phyloP scores from a whole-genome alignment of 1,140 invertebrate genomes.

The Hylaeus volcanicus region DNA sequence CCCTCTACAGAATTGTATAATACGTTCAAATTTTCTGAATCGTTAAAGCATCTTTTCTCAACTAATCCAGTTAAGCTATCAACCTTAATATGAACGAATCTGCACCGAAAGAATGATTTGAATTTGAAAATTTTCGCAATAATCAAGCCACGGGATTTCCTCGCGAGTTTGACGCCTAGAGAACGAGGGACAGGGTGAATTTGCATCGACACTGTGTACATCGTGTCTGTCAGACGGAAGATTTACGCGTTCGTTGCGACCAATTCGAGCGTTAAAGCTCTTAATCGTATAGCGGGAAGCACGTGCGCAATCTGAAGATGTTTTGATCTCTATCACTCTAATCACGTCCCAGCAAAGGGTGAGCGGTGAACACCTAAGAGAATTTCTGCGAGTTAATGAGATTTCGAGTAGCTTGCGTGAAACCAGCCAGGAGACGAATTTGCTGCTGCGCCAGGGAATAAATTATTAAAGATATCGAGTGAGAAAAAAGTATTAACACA shows the following conservation, averaged over 20 bases:
- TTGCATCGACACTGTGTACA: too few species aligned
- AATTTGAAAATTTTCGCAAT: too few species aligned
- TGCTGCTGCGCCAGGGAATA: too few species aligned
- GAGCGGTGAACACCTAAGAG: slow-evolving; percentile 11
- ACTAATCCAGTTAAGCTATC: too few species aligned
- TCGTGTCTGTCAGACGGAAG: slow-evolving; percentile 21
- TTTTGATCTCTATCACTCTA: slow-evolving; percentile 31
- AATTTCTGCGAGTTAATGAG: slow-evolving; percentile 24
- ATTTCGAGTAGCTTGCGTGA: slow-evolving; percentile 39
- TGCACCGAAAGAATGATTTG: too few species aligned
- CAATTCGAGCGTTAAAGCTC: slow-evolving; percentile 52
- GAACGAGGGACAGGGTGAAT: neutral
- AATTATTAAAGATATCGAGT: too few species aligned
- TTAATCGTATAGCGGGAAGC: slow-evolving; percentile 40
- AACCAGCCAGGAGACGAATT: slow-evolving; percentile 4
- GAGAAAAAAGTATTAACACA: too few species aligned
- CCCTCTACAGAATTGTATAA: too few species aligned
- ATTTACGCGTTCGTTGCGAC: slow-evolving; percentile 44
- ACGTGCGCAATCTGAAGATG: slow-evolving; percentile 29
- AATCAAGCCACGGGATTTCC: neutral
- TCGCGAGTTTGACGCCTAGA: neutral
- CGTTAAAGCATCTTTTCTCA: too few species aligned
- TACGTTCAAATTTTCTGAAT: too few species aligned
- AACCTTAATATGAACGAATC: too few species aligned
- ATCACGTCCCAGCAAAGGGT: neutral